These are phyloP conservation scores for Australoheros scitulus DNA, from an alignment of 2,113 vertebrate species.

Conservation along the genomic window DNA sequence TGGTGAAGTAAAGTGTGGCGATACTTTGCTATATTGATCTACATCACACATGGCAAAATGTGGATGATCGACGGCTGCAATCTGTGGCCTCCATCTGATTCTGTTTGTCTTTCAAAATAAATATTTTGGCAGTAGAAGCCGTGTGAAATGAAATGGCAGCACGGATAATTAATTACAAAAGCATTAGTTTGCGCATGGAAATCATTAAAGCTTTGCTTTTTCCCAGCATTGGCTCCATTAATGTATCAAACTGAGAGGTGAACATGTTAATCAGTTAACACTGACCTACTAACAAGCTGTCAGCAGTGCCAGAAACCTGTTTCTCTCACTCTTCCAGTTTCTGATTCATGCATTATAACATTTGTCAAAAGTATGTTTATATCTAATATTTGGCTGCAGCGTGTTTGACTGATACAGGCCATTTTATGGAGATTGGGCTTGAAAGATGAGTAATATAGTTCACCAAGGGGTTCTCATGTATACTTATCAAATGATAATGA, in stretches of 20 bases:
- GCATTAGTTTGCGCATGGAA: not conserved
- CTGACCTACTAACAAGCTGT: slow-evolving; percentile 5
- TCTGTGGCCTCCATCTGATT: not conserved
- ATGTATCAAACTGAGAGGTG: not conserved
- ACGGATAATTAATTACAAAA: not conserved
- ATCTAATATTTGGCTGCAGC: not conserved
- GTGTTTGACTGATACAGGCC: not conserved
- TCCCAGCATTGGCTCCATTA: not conserved
- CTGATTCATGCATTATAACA: not conserved
- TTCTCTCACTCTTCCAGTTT: slow-evolving; percentile 17
- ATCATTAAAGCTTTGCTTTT: not conserved
- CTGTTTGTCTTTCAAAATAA: slow-evolving; percentile 14
- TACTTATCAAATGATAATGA: not conserved
- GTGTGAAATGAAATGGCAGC: not conserved
- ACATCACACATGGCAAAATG: not conserved
- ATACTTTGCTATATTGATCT: not conserved
- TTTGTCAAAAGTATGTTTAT: not conserved
- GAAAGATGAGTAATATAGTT: not conserved
- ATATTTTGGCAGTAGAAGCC: not conserved
- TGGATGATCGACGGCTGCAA: not conserved
- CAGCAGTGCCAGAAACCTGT: slow-evolving; percentile 29
- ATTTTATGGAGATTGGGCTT: not conserved
- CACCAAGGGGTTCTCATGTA: not conserved
- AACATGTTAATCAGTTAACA: slow-evolving; percentile 6
- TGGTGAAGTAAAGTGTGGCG: not conserved